Evolutionary conservation across 2,113 vertebrate species (phyloP), one percentile per base, ranked within the genome.

Genomic region (Sceloporus undulatus): DNA sequence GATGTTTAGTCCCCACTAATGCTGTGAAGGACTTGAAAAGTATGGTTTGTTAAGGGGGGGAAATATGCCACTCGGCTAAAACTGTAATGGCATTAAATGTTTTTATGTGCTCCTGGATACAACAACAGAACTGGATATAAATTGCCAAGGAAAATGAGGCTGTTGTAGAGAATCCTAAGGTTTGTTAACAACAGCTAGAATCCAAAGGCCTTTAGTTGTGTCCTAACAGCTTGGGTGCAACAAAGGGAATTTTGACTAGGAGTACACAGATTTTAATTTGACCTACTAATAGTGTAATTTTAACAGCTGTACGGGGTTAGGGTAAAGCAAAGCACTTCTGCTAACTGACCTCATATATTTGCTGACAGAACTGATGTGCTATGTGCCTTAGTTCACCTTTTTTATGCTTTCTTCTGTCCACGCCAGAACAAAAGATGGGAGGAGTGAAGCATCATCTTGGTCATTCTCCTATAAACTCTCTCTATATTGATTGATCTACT

Each of bases 81-180:
- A 71, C 70, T 27, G 71, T 81, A 78, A 91, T 84, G 85, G n/a
- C 40, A 59, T 13, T 42, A 48, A 81, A 62, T 70, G 66, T 87
- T 27, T 91, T 87, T 83, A 77, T 42, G 84, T 81, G 82, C 8
- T 83, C 74, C 87, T 9, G 9, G 84, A 11, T 77, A 48, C 19
- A n/a, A 54, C 86, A 83, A 85, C 84, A 91, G 79, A 34, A 54
- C 80, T 59, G 13, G 79, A 73, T 78, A 71, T 82, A 88, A 68
- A 1, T 87, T 90, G 87, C 83, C 65, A 42, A 1, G 48, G 78
- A 88, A 59, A 70, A 87, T 71, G 88, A 78, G 89, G 84, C 62
- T 71, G n/a, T 59, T 77, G n/a, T 34, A 66, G 18, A 77, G 38
- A 62, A 10, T 18, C 38, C 23, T 18, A 7, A 6, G 21, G 34